These are phyloP conservation scores for Murina feae DNA, from an alignment of 2,113 vertebrate genomes.

Conservation along the genomic window DNA sequence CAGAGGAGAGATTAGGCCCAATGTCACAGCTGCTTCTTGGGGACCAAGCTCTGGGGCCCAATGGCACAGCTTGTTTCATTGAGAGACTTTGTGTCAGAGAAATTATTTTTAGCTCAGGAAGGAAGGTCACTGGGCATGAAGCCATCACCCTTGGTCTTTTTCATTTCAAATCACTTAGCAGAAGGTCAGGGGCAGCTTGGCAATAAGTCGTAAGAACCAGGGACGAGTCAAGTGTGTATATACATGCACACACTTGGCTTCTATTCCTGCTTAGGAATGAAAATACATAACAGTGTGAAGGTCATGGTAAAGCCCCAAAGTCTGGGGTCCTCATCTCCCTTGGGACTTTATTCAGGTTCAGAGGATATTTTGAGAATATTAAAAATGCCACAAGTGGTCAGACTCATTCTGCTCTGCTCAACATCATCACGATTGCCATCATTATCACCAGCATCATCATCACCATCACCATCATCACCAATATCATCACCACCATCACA, in stretches of 20 bases:
- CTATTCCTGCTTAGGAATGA: background rate
- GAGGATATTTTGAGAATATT: background rate
- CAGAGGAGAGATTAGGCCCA: background rate
- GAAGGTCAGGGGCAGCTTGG: slow-evolving; percentile 32
- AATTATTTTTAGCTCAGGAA: slow-evolving; percentile 76
- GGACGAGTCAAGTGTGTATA: slow-evolving; percentile 6
- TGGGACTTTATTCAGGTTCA: background rate
- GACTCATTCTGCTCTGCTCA: background rate
- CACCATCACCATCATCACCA: fast-evolving
- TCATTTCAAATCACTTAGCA: slow-evolving; percentile 3
- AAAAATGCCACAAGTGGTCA: background rate
- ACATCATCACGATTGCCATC: background rate
- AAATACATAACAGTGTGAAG: slow-evolving; percentile 3
- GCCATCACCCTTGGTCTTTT: slow-evolving; percentile 70
- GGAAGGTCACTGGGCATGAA: slow-evolving; percentile 53
- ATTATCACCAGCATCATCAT: background rate
- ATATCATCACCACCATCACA: fast-evolving
- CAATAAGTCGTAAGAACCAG: slow-evolving; percentile 42
- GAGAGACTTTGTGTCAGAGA: slow-evolving; percentile 38
- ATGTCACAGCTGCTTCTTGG: background rate
- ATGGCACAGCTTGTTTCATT: slow-evolving; percentile 12
- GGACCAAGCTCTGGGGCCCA: background rate
- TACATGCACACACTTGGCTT: fast-evolving
- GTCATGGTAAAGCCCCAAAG: slow-evolving; percentile 7
- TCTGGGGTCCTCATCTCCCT: background rate